Percentiles rank a stretch among this genome's conserved stretches.
Evolutionary conservation across 2,888 invertebrate genomes (phyloP).

Genomic region (Palloptera scutellata): DNA sequence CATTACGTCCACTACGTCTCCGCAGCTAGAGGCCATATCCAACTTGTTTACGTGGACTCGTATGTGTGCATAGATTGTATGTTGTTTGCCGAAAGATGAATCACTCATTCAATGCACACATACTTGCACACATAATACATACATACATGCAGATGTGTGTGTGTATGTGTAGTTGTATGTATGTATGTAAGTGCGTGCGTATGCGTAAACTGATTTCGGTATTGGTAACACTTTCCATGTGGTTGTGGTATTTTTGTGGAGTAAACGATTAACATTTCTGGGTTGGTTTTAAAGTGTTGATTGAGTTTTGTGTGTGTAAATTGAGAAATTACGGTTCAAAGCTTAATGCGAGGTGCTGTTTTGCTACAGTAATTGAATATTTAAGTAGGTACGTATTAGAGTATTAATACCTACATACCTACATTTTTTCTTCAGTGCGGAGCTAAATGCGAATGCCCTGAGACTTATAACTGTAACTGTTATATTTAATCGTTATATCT

Average conservation of each 20-base stretch:
- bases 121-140: constrained; percentile 8
- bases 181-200: not conserved
- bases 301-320: constrained; percentile 19
- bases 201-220: constrained; percentile 8
- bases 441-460: no score
- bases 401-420: no score
- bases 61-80: constrained; percentile 15
- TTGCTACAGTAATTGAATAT: no score
- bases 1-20: not conserved
- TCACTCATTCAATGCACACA: constrained; percentile 26
- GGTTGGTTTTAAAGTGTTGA: constrained; percentile 25
- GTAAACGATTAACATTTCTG: constrained; percentile 34
- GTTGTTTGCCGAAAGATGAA: constrained; percentile 26
- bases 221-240: constrained; percentile 24
- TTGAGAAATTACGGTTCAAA: constrained; percentile 28
- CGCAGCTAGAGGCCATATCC: not conserved
- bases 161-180: no score
- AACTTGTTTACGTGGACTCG: not conserved
- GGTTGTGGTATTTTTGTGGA: constrained; percentile 28
- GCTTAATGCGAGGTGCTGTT: not conserved
- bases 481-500: no score
- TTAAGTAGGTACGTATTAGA: no score
- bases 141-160: constrained; percentile 12
- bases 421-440: no score
- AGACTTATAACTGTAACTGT: no score